Conservation (phyloP, 2,113 vertebrate genomes). For the Leucopsar rothschildi region DNA sequence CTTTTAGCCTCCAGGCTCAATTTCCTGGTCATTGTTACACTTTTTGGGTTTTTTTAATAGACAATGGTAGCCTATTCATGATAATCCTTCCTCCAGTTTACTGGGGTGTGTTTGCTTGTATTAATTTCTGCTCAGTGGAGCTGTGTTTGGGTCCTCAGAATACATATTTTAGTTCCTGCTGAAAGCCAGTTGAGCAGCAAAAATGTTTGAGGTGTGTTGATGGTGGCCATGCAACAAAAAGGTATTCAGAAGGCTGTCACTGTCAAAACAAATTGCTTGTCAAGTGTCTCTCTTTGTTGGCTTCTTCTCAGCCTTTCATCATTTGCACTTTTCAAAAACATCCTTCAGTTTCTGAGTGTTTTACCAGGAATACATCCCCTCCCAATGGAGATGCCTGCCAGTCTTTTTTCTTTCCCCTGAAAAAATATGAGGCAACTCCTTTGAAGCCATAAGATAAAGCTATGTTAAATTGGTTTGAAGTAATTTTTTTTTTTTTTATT, state of each 20-base stretch:
- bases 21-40: not conserved
- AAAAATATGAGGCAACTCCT: not conserved
- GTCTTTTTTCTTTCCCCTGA: not conserved
- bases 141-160: not conserved
- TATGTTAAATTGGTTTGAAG: not conserved
- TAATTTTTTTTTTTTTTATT: not conserved
- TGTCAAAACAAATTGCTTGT: slow-evolving; percentile 18
- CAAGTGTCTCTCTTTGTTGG: not conserved
- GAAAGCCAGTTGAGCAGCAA: not conserved
- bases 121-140: not conserved
- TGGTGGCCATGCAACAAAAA: not conserved
- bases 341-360: not conserved
- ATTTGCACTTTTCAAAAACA: not conserved
- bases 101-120: not conserved
- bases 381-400: not conserved
- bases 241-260: not conserved
- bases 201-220: not conserved
- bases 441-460: not conserved
- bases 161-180: not conserved
- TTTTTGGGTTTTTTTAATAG: not conserved
- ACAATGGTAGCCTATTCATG: not conserved
- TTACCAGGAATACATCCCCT: not conserved
- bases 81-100: not conserved
- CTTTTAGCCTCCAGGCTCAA: not conserved
- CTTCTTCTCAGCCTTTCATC: not conserved